Evolutionary conservation across 2,797 vertebrate species (phyloP).

Genomic region (Chiloscyllium punctatum): DNA sequence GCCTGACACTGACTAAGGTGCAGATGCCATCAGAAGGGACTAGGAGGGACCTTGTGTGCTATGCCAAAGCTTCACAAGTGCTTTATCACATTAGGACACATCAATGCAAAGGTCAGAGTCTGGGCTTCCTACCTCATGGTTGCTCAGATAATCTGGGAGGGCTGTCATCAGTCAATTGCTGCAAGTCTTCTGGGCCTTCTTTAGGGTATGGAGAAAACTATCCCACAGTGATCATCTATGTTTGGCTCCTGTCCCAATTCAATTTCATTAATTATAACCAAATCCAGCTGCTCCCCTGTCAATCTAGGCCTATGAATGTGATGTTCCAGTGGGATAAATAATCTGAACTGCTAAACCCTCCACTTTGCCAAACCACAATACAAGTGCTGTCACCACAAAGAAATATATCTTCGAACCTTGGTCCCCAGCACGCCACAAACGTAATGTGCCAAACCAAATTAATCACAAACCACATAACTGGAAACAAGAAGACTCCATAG

Average conservation of each 20-base stretch:
- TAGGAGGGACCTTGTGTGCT: too few relatives aligned
- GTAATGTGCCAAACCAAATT: background rate
- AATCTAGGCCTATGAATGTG: background rate
- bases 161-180: too few relatives aligned
- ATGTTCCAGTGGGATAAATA: background rate
- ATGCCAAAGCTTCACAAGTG: too few relatives aligned
- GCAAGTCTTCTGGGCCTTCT: too few relatives aligned
- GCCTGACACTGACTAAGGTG: too few relatives aligned
- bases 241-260: background rate
- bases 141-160: too few relatives aligned
- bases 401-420: background rate
- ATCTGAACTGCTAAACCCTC: background rate
- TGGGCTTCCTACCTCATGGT: too few relatives aligned
- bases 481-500: background rate
- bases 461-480: background rate
- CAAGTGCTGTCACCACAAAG: background rate
- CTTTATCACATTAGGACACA: too few relatives aligned
- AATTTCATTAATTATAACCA: background rate
- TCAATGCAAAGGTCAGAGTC: too few relatives aligned
- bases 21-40: background rate
- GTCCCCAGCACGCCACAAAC: background rate
- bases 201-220: background rate
- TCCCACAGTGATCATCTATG: too few relatives aligned
- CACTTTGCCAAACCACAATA: background rate
- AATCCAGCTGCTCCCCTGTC: background rate